Evolutionary conservation across 2,797 vertebrate genomes (phyloP).

Genomic region (Nannoperca obscura): DNA sequence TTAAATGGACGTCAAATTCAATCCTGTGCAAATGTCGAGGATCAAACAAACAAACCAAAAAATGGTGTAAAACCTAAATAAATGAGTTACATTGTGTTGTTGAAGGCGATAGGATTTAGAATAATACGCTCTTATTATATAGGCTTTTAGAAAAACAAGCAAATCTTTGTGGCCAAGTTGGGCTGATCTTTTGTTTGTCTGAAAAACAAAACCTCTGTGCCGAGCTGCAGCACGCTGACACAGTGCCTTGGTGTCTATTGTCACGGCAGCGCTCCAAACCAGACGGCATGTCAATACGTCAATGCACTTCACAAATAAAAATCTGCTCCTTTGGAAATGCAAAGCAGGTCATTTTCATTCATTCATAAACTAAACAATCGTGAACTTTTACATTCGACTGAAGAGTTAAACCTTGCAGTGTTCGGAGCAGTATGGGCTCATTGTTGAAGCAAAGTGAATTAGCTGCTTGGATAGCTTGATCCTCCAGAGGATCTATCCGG

Average conservation of each 20-base stretch:
- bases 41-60: neutral
- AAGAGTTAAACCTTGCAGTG: slow-evolving; percentile 41
- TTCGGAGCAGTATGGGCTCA: slow-evolving; percentile 27
- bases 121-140: no score
- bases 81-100: neutral
- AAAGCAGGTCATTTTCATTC: neutral
- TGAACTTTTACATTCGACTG: neutral
- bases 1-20: neutral
- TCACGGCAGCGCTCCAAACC: slow-evolving; percentile 36
- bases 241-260: slow-evolving; percentile 54
- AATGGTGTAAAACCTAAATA: neutral
- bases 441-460: slow-evolving; percentile 61
- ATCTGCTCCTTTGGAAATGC: neutral
- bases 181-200: slow-evolving; percentile 70
- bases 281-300: slow-evolving; percentile 26
- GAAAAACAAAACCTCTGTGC: slow-evolving; percentile 66
- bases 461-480: slow-evolving; percentile 61
- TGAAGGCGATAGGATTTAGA: neutral
- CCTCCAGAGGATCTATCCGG: slow-evolving; percentile 55
- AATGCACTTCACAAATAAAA: neutral
- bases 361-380: neutral
- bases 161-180: slow-evolving; percentile 54
- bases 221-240: slow-evolving; percentile 58
- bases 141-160: slow-evolving; percentile 43
- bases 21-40: neutral